Percentiles rank a stretch among this genome's conserved stretches.
phyloP scores from a whole-genome alignment of 2,113 vertebrate species.

The Mustela lutreola region DNA sequence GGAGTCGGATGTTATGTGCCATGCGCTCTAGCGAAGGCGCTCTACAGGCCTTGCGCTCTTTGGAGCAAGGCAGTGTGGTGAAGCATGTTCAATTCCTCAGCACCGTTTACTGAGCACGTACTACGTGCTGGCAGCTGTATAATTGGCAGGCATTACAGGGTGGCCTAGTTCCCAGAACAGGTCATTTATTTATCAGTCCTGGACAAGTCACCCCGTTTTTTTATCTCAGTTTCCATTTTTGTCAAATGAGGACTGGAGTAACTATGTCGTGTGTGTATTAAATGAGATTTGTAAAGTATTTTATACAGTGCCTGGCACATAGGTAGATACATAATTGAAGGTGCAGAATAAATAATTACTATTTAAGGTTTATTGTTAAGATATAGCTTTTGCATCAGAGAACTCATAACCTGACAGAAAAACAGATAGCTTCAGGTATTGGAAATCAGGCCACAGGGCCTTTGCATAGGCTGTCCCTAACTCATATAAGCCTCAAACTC shows the following conservation, averaged over 20 bases:
- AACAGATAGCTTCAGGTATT: neutral
- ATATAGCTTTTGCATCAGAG: neutral
- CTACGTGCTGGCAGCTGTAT: neutral
- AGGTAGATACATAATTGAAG: neutral
- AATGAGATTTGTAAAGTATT: neutral
- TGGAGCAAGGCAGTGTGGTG: accelerated
- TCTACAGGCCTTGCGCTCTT: accelerated
- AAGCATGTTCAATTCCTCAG: neutral
- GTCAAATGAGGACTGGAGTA: neutral
- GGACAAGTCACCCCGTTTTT: neutral
- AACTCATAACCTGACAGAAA: neutral
- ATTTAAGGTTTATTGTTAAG: neutral
- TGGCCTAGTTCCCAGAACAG: neutral
- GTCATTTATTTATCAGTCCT: neutral
- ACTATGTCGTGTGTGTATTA: neutral
- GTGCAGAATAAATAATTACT: neutral
- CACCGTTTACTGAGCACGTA: neutral
- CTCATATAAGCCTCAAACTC: accelerated
- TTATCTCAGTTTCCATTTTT: neutral
- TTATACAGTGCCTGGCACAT: neutral
- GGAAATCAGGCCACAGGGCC: neutral
- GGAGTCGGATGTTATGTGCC: neutral
- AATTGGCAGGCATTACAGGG: neutral
- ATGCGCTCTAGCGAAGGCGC: accelerated
- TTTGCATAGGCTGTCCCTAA: neutral